phyloP scores from a whole-genome alignment of 2,888 invertebrate species.

The Phanerotoma sp. region DNA sequence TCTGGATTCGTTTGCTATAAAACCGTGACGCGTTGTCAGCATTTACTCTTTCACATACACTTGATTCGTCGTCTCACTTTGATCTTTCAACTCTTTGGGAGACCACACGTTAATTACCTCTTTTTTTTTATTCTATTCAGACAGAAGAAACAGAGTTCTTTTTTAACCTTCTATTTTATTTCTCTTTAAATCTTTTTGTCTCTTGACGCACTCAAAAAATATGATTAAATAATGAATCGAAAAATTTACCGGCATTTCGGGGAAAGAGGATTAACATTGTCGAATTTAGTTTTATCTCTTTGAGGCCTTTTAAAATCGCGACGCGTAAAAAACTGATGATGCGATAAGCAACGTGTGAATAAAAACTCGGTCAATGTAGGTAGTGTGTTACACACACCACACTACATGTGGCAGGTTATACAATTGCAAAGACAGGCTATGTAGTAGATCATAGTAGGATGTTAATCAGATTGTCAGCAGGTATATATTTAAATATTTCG shows the following conservation, averaged over 20 bases:
- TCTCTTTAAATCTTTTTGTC: background rate
- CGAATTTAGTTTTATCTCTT: conserved; percentile 6
- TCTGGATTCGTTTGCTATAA: conserved; percentile 39
- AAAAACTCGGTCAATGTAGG: conserved; percentile 4
- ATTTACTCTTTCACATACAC: background rate
- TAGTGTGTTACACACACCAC: background rate
- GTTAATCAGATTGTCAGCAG: too few species aligned
- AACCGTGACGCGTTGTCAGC: conserved; percentile 44
- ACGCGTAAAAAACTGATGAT: conserved; percentile 1
- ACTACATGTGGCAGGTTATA: background rate
- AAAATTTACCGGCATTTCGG: background rate
- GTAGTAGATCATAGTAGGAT: too few species aligned
- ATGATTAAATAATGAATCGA: background rate
- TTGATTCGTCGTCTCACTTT: conserved; percentile 18
- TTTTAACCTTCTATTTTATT: too few species aligned
- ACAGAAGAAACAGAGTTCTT: background rate
- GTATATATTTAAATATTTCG: too few species aligned
- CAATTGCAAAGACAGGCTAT: background rate
- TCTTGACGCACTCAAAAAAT: background rate
- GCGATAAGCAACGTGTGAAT: conserved; percentile 3
- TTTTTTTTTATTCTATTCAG: background rate
- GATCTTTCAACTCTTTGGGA: conserved; percentile 10
- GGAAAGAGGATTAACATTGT: conserved; percentile 5
- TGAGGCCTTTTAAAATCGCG: background rate
- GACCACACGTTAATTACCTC: conserved; percentile 6